Evolutionary conservation across 1,140 invertebrate genomes (phyloP), one percentile per base, ranked within the genome.

Genomic region (Asobara japonica): DNA sequence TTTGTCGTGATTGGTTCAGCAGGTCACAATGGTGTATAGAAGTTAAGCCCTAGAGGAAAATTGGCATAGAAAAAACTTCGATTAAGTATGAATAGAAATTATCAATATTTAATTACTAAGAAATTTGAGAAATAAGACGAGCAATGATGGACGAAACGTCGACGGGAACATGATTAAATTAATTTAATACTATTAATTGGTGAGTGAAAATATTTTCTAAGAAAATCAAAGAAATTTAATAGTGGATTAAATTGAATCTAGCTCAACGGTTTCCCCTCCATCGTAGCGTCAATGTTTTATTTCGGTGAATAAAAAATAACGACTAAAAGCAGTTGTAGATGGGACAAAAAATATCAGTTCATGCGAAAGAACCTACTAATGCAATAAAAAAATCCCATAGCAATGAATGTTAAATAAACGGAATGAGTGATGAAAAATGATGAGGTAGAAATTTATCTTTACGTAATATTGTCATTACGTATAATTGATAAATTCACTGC

Each of bases 361-460:
- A 77, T 72, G 76, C 61, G 74, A 74, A 75, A 77, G 78, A 82
- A 82, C 73, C 75, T 78, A 83, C 74, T 80, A 82, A n/a, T 79
- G 82, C 79, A n/a, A n/a, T n/a, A n/a, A 83, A 84, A 84, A 83
- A 84, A 85, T 83, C 78, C 82, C 80, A 85, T 85, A 86, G 84
- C 83, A 86, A 85, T 85, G 84, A 85, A 80, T 75, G 8, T 62
- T 66, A 77, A 69, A 75, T 74, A 74, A 65, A 66, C 72, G 72
- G 25, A 20, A 70, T 20, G 71, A 67, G 77, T 79, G 79, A 78
- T 77, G n/a, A 78, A 81, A 78, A 77, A 27, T 27, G 36, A 30
- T 51, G 31, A 30, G 33, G 29, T 69, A 20, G 33, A 72, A 72
- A 72, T 70, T 29, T 61, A 33, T 65, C 20, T 16, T 13, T 20